These are phyloP conservation scores for Rhagologus leucostigma DNA, from an alignment of 2,113 vertebrate species.

Conservation along the genomic window DNA sequence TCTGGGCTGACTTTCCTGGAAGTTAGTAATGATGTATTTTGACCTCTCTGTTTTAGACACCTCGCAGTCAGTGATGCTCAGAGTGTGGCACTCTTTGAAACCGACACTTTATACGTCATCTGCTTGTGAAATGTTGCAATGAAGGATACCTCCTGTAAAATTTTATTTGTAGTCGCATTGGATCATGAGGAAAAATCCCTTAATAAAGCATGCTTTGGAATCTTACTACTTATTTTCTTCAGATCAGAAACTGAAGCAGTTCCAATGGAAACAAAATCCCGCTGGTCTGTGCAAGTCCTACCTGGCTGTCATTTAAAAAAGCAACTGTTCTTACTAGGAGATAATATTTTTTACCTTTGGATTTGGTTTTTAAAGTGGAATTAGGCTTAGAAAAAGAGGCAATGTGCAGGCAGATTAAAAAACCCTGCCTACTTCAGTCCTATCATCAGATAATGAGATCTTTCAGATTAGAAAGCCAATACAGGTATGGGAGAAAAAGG, in stretches of 20 bases:
- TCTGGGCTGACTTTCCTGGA: background rate
- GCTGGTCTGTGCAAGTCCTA: background rate
- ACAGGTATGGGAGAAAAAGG: background rate
- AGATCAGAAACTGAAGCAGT: background rate
- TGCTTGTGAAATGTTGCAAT: background rate
- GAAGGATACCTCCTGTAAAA: background rate
- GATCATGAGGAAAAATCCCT: background rate
- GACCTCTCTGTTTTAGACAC: background rate
- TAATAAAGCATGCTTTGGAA: background rate
- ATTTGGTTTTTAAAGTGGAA: background rate
- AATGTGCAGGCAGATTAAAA: background rate
- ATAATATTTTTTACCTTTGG: background rate
- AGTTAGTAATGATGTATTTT: background rate
- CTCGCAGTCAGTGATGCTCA: background rate
- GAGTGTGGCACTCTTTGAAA: background rate
- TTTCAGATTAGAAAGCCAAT: constrained; percentile 26
- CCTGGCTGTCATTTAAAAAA: background rate
- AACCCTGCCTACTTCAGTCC: background rate
- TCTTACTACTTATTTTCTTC: background rate
- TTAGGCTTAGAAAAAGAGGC: background rate
- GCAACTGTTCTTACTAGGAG: background rate
- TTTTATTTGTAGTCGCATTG: background rate
- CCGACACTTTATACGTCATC: background rate
- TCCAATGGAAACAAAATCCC: background rate
- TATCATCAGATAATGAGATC: constrained; percentile 27